Evolutionary conservation across 2,113 vertebrate genomes (phyloP).

Genomic region (Miniopterus natalensis): DNA sequence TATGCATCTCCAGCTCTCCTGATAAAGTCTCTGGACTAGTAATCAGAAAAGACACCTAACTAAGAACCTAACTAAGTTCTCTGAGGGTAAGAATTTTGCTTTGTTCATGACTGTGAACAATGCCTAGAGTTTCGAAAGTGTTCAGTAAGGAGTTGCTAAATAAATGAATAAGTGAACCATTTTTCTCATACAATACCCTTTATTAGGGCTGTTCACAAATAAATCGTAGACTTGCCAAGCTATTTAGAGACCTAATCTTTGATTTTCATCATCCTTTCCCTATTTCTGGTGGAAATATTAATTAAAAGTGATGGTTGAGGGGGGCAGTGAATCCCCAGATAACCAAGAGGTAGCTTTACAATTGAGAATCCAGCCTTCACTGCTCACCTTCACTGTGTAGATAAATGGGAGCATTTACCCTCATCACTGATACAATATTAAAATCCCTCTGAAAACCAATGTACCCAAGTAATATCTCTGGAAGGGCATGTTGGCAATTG

Average conservation of each 20-base stretch:
- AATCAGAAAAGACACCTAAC: background rate
- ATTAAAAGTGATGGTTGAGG: background rate
- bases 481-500: background rate
- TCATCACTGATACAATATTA: background rate
- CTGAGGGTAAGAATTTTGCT: background rate
- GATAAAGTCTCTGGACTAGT: conserved; percentile 3
- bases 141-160: background rate
- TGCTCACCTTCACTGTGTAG: background rate
- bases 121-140: background rate
- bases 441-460: conserved; percentile 28
- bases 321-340: background rate
- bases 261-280: conserved; percentile 7
- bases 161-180: background rate
- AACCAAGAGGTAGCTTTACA: background rate
- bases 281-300: background rate
- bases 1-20: background rate
- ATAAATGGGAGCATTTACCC: conserved; percentile 2
- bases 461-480: conserved; percentile 1
- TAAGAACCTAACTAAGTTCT: background rate
- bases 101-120: background rate
- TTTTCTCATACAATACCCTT: background rate
- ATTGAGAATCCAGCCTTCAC: background rate
- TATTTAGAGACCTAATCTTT: conserved; percentile 20
- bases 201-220: conserved; percentile 1
- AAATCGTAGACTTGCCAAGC: background rate